phyloP scores from a whole-genome alignment of 2,113 vertebrate genomes.

The Gobio gobio region DNA sequence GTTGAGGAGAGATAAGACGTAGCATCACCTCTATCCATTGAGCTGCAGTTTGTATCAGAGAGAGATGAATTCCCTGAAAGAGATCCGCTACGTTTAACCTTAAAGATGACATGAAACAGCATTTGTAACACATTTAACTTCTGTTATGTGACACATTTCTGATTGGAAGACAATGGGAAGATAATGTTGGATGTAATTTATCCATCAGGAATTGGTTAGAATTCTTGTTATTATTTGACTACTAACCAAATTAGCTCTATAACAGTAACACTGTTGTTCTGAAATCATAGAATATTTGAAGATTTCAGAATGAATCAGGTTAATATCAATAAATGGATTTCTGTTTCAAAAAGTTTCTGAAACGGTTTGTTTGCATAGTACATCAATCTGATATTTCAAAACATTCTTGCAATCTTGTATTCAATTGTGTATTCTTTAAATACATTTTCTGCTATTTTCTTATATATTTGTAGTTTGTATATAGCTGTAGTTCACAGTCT shows the following conservation, averaged over 20 bases:
- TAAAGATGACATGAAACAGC: background rate
- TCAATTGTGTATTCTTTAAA: background rate
- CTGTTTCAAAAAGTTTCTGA: background rate
- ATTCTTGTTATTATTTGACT: background rate
- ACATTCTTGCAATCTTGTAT: background rate
- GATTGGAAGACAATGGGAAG: background rate
- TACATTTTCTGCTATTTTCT: background rate
- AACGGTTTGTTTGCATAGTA: background rate
- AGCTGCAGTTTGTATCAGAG: background rate
- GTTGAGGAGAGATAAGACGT: conserved; percentile 1
- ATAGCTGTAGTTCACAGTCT: background rate
- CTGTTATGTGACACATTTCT: background rate
- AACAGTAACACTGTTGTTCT: background rate
- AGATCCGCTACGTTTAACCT: background rate
- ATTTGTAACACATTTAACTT: background rate
- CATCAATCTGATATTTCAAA: background rate
- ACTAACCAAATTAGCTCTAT: background rate
- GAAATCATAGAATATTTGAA: background rate
- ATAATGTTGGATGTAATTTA: background rate
- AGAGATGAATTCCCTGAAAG: background rate
- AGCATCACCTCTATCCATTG: background rate
- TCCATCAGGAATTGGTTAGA: background rate
- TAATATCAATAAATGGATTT: background rate
- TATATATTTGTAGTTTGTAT: background rate
- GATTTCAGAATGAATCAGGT: background rate